Evolutionary conservation across 2,888 invertebrate genomes (phyloP).

Genomic region (Meghimatium bilineatum): DNA sequence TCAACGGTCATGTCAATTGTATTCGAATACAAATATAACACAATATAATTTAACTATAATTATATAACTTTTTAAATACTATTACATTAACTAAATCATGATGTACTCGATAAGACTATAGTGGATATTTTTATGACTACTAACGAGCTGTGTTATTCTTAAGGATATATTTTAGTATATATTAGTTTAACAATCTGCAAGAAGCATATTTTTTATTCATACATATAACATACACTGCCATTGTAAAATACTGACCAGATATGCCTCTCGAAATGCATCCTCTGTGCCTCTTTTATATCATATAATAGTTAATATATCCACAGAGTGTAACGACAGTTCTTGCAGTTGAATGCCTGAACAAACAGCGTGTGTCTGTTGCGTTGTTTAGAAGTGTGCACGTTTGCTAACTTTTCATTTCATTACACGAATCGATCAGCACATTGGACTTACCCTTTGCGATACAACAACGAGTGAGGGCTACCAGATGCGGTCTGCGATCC

Average conservation of each 20-base stretch:
- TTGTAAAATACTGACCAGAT: neutral
- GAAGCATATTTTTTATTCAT: neutral
- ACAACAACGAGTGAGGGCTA: neutral
- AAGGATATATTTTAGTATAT: neutral
- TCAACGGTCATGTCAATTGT: too few species aligned
- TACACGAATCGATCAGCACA: constrained; percentile 7
- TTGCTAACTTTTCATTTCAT: neutral
- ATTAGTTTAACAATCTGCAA: neutral
- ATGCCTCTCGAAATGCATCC: neutral
- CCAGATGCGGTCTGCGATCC: neutral
- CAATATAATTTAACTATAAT: too few species aligned
- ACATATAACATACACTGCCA: neutral
- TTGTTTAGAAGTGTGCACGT: neutral
- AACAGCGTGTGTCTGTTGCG: neutral
- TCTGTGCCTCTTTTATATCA: neutral
- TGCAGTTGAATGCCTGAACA: neutral
- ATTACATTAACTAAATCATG: too few species aligned
- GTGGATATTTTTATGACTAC: neutral
- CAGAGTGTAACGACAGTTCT: neutral
- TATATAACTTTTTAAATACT: too few species aligned
- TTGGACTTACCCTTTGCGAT: constrained; percentile 11
- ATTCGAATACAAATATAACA: too few species aligned
- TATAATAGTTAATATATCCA: neutral
- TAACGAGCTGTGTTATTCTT: neutral
- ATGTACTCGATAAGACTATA: too few species aligned